A percentile compares a stretch with the other conserved stretches of the same genome.
These are phyloP conservation scores for Limanda limanda DNA, from an alignment of 2,113 vertebrate genomes.

Conservation along the genomic window DNA sequence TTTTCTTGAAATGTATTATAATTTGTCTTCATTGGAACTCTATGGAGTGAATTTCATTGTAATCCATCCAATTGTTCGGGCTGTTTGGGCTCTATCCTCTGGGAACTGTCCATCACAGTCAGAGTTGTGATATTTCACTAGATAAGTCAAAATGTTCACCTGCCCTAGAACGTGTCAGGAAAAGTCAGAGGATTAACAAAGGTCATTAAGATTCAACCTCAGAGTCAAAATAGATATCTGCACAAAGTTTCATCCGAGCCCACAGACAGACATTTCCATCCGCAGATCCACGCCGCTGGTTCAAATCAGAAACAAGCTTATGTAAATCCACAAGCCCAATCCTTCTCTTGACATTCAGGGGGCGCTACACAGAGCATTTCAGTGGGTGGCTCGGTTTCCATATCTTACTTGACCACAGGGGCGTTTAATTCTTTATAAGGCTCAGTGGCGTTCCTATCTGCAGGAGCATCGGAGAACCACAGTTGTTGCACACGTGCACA, in stretches of 20 bases:
- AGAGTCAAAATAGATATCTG: neutral
- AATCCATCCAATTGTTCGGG: too few relatives aligned
- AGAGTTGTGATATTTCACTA: neutral
- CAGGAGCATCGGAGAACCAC: neutral
- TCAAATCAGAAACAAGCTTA: neutral
- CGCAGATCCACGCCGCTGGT: neutral
- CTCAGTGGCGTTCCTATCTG: slow-evolving; percentile 25
- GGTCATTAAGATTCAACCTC: neutral
- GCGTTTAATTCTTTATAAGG: slow-evolving; percentile 30
- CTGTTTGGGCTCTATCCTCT: neutral
- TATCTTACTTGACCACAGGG: slow-evolving; percentile 31
- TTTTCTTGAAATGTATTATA: too few relatives aligned
- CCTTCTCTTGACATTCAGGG: neutral
- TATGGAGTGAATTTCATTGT: too few relatives aligned
- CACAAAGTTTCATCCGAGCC: too few relatives aligned
- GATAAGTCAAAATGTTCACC: neutral
- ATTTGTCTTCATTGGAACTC: too few relatives aligned
- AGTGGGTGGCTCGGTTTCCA: slow-evolving; percentile 1
- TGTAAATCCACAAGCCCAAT: neutral
- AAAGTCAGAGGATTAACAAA: neutral
- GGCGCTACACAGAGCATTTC: neutral
- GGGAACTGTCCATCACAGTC: neutral
- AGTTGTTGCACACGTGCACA: slow-evolving; percentile 18
- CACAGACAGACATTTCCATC: neutral
- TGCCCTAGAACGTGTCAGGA: neutral